Percentiles rank a stretch among this genome's conserved stretches.
phyloP scores from a whole-genome alignment of 2,888 invertebrate genomes.

The Drosophila heteroneura region DNA sequence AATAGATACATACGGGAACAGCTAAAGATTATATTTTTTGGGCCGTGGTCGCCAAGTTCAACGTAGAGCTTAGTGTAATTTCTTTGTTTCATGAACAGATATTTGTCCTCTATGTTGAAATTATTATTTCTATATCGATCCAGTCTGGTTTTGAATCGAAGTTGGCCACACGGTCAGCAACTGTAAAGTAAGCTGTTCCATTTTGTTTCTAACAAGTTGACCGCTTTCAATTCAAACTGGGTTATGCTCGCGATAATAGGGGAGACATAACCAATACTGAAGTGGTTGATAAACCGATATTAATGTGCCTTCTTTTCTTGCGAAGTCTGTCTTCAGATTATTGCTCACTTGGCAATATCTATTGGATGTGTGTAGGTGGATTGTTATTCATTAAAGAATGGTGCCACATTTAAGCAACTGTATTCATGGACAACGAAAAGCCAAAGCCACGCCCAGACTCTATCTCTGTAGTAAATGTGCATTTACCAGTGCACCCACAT shows the following conservation, averaged over 20 bases:
- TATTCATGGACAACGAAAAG: neutral
- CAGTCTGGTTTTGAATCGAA: neutral
- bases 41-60: neutral
- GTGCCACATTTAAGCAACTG: neutral
- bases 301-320: neutral
- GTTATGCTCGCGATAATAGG: neutral
- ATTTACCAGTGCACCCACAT: neutral
- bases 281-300: neutral
- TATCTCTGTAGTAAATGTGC: neutral
- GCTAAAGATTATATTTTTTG: neutral
- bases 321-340: neutral
- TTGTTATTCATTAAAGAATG: neutral
- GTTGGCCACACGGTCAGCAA: neutral
- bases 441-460: neutral
- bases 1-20: neutral
- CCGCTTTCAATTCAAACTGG: neutral
- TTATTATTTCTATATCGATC: neutral
- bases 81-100: neutral
- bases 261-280: neutral
- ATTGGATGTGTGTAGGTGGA: neutral
- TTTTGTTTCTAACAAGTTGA: neutral
- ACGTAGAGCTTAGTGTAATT: neutral
- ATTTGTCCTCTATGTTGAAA: neutral
- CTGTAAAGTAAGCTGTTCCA: neutral
- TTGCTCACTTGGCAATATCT: neutral